Evolutionary conservation across 2,888 invertebrate genomes (phyloP).

Genomic region (Sesia bembeciformis): DNA sequence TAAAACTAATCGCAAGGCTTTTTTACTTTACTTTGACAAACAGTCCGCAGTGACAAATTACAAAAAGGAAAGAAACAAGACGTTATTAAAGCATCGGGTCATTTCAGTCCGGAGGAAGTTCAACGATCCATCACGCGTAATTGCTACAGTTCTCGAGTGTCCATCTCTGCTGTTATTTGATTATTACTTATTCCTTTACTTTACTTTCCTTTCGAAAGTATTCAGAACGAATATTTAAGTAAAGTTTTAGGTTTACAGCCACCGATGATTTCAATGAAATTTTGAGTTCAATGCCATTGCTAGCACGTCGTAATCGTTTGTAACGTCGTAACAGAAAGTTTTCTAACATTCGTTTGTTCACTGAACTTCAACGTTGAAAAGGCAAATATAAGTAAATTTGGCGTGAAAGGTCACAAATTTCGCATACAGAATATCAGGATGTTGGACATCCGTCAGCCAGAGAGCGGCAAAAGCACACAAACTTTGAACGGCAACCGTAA

Average conservation of each 20-base stretch:
- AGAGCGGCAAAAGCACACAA: constrained; percentile 37
- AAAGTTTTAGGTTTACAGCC: constrained; percentile 1
- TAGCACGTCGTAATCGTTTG: background rate
- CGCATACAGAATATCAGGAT: constrained; percentile 31
- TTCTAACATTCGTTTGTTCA: constrained; percentile 2
- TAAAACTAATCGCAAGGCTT: background rate
- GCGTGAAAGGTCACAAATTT: constrained; percentile 15
- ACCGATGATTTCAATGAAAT: background rate
- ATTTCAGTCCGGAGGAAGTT: constrained; percentile 45
- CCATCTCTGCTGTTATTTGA: constrained; percentile 42
- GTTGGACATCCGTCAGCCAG: constrained; percentile 44
- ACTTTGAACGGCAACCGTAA: constrained; percentile 53
- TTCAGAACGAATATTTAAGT: background rate
- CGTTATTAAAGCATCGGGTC: constrained; percentile 54
- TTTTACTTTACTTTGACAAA: background rate
- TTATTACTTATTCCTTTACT: constrained; percentile 38
- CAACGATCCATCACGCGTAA: constrained; percentile 16
- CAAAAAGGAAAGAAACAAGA: constrained; percentile 43
- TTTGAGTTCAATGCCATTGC: background rate
- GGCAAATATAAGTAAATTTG: constrained; percentile 1
- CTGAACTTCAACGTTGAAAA: background rate
- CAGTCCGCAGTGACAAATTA: constrained; percentile 36
- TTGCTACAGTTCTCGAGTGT: constrained; percentile 21
- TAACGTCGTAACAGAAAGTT: constrained; percentile 8
- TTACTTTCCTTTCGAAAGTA: constrained; percentile 1